Base-by-base conservation (phyloP, 2,888 invertebrate genomes). In the Caenorhabditis sp. region DNA sequence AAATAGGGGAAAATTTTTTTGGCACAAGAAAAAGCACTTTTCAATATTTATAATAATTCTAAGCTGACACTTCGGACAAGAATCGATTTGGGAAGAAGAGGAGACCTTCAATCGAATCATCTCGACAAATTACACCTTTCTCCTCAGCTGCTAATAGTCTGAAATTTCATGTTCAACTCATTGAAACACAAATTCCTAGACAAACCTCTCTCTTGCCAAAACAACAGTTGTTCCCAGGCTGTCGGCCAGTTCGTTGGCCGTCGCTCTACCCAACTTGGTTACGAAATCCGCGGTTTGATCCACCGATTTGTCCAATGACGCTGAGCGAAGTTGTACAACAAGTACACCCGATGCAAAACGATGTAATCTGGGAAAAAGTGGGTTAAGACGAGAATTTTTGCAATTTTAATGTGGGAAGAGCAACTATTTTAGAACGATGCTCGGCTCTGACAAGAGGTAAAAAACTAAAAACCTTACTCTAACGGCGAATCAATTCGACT, bases 301-400 rank as follows among this genome's bases (percentile, higher is more conserved):
- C 19, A 89, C 88, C 24, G 89, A 87, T 51, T 88, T 86, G 51
- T 90, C 89, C 78, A 91, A 89, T 77, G 89, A 89, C 59, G 89
- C 89, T 51, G 92, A 92, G 79, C 92, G 92, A 51, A 94, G 89
- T 88, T 97, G 95, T 19, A 99, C 89, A 4, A 97, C 95, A 90
- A 93, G 93, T 1, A 97, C 95, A n/a, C 97, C 97, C 83, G 95
- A 95, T 58, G 94, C 94, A 89, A 97, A 97, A 81, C 92, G 91
- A 70, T 93, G 91, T 49, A 97, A 89, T 66, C 93, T 93, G 43
- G 37, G 50, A 62, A 58, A 24, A 53, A 17, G 1, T 31, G 4
- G 31, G 10, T 31, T 6, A n/a, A n/a, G n/a, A n/a, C n/a, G n/a
- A n/a, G n/a, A n/a, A n/a, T n/a, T n/a, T n/a, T n/a, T n/a, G n/a